Evolutionary conservation across 2,888 invertebrate species (phyloP).

Genomic region (Drosophila subquinaria): DNA sequence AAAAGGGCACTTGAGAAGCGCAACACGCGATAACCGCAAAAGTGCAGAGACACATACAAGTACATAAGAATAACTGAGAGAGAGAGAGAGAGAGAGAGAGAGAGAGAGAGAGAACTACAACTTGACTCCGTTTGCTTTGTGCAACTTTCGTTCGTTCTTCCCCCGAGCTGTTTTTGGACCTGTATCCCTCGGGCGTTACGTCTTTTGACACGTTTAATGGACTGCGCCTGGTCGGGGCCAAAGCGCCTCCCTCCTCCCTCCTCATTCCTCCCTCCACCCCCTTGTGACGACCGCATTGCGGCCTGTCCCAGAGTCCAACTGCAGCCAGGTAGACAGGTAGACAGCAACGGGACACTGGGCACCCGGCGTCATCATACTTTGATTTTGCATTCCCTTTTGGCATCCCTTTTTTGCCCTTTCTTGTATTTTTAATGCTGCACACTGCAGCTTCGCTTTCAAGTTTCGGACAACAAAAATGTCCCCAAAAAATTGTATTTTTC

Average conservation of each 20-base stretch:
- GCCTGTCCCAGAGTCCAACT: slow-evolving; percentile 31
- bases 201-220: slow-evolving; percentile 79
- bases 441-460: slow-evolving; percentile 23
- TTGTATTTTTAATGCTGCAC: slow-evolving; percentile 48
- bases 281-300: slow-evolving; percentile 69
- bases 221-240: slow-evolving; percentile 39
- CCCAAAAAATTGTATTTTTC: slow-evolving; percentile 11
- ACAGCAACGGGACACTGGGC: slow-evolving; percentile 15
- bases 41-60: slow-evolving; percentile 38
- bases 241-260: neutral
- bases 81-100: neutral
- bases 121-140: slow-evolving; percentile 48
- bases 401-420: slow-evolving; percentile 26
- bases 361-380: slow-evolving; percentile 61
- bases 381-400: slow-evolving; percentile 76
- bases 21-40: slow-evolving; percentile 55
- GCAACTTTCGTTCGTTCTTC: slow-evolving; percentile 9
- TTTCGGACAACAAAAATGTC: slow-evolving; percentile 24
- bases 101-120: slow-evolving; percentile 18
- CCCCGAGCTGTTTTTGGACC: slow-evolving; percentile 12
- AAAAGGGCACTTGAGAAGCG: slow-evolving; percentile 52
- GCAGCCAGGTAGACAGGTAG: slow-evolving; percentile 48
- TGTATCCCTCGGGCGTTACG: slow-evolving; percentile 50
- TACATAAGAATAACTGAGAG: slow-evolving; percentile 7
- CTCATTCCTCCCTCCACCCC: neutral